Base-by-base conservation (phyloP, 2,113 vertebrate genomes). In the Cyanoramphus novaezelandiae region DNA sequence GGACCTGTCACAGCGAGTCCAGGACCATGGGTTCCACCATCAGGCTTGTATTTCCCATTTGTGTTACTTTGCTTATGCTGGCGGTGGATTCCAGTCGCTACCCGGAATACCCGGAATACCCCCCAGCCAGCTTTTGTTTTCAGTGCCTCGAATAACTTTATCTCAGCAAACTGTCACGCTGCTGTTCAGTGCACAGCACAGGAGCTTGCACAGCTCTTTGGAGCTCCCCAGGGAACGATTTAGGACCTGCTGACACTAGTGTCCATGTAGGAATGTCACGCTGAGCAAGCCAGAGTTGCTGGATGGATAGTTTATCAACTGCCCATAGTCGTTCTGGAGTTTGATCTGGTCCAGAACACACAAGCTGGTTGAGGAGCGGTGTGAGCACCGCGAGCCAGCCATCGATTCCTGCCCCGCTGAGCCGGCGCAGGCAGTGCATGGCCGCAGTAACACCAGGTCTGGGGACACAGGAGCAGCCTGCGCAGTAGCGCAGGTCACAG, bases 211-310 rank as follows among this genome's bases (percentile, higher is more conserved):
- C 78, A 85, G 74, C 78, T 75, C 60, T 95, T 44, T 37, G 33
- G 37, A 70, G 43, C 67, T 64, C 75, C 53, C 43, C 23, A 9
- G 88, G 23, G 63, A 86, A 72, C 67, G 44, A 46, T 55, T 88
- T 24, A n/a, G 68, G 71, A 88, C 72, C 44, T 74, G 91, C 89
- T 96, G 93, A 91, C 41, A 17, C 52, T 55, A 2, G 69, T 88
- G 90, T 80, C 71, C 59, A 15, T 9, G 27, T 12, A 72, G 35
- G 23, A 35, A 15, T 2, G 27, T 64, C 71, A 50, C 8, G 71
- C 76, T 92, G 86, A 95, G 63, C 67, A 65, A 88, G 63, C 50
- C 35, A 39, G 71, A 86, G 69, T 83, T 80, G 60, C 63, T 43
- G 52, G 29, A 72, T 68, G 39, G 67, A 69, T 90, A 69, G 86